phyloP scores from a whole-genome alignment of 1,140 invertebrate species.

The Calosoma granatense region DNA sequence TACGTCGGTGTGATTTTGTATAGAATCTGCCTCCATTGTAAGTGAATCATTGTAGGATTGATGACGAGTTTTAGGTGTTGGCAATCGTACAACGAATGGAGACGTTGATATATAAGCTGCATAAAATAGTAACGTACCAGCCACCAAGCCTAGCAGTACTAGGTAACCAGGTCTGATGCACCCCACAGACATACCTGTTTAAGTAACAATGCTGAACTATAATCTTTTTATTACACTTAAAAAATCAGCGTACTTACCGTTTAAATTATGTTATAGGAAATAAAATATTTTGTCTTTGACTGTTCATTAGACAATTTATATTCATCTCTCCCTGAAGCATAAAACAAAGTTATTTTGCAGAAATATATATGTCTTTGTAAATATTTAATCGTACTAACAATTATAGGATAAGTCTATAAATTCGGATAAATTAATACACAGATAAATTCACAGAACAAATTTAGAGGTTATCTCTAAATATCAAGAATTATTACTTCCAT shows the following conservation, averaged over 20 bases:
- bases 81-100: background rate
- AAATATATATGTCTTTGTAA: background rate
- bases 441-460: no score
- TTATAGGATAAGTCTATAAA: background rate
- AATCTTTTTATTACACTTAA: background rate
- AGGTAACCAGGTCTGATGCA: constrained; percentile 1
- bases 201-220: background rate
- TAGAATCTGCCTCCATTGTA: background rate
- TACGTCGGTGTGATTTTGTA: background rate
- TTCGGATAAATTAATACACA: no score
- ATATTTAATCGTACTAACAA: background rate
- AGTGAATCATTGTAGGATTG: background rate
- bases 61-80: background rate
- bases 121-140: background rate
- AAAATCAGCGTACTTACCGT: background rate
- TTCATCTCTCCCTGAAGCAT: background rate
- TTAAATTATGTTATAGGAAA: background rate
- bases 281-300: background rate
- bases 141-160: background rate
- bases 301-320: background rate
- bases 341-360: background rate
- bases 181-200: background rate
- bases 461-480: background rate
- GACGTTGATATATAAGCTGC: constrained; percentile 6
- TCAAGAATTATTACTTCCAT: background rate